Evolutionary conservation across 2,888 invertebrate species (phyloP), one percentile per base, ranked within the genome.

Genomic region (Microchrysa polita): DNA sequence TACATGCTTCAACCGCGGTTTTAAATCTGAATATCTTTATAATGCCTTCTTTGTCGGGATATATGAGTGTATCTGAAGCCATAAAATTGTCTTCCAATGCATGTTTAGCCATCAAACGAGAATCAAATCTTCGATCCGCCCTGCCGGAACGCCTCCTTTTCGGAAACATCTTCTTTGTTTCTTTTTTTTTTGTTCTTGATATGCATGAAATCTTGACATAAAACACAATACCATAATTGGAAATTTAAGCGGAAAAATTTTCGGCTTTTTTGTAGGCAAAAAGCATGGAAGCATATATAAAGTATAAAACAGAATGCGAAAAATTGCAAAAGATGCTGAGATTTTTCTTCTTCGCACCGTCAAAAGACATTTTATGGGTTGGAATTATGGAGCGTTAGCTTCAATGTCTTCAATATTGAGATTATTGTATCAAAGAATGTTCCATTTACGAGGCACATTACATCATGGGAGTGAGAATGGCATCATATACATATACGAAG

Each of bases 191-290:
- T 34, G 7, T 34, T 34, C 27, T 48, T 65, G n/a, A 65, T 72
- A 63, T 65, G 74, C 63, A 59, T 72, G 74, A 59, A 72, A 72
- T 67, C 60, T 55, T 65, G 67, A 63, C 60, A 74, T 72, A 65
- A 74, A 74, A 74, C 57, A 72, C 59, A 52, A 59, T 48, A 57
- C 60, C 72, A 63, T 74, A 74, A 74, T 74, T 74, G 74, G 72
- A 74, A 74, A 65, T 72, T 74, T 61, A 67, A 72, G 65, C 59
- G 71, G 74, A 67, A 59, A n/a, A 44, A 52, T 55, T 71, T 69
- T 74, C 34, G 34, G 9, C 23, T 61, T 40, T n/a, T 44, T 44
- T 20, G 61, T 44, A 48, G 23, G 5, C 48, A 44, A 23, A 23
- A 16, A 34, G 34, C 42, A 23, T 1, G 34, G 22, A 48, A 48